Conservation (phyloP, 2,888 invertebrate genomes). For the Drosophila neonasuta region DNA sequence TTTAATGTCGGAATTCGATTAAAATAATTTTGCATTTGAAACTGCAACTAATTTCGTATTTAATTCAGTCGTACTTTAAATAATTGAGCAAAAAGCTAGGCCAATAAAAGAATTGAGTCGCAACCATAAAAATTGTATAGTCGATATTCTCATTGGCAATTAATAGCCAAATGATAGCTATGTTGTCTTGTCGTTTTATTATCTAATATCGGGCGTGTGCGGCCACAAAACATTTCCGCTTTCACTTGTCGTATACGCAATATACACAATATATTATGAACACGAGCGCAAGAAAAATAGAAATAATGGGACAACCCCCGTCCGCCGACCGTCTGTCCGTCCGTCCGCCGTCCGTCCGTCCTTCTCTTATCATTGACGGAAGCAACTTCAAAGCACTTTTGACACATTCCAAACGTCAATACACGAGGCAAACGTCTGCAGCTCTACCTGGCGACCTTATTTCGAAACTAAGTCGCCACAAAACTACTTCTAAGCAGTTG, state of each 20-base stretch:
- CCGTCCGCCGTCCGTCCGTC: no score
- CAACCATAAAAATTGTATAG: conserved; percentile 1
- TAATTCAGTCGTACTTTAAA: conserved; percentile 5
- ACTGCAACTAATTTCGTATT: conserved; percentile 18
- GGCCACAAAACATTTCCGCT: conserved; percentile 45
- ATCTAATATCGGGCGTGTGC: conserved; percentile 30
- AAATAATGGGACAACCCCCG: conserved; percentile 13
- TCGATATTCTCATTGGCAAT: conserved; percentile 3
- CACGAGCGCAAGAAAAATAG: conserved; percentile 9
- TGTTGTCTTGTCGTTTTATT: conserved; percentile 15
- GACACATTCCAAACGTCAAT: conserved; percentile 38
- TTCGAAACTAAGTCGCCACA: not conserved
- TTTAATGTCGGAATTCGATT: conserved; percentile 31
- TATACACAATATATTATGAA: conserved; percentile 5
- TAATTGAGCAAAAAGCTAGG: conserved; percentile 18
- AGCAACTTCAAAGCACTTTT: conserved; percentile 34
- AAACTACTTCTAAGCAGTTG: not conserved
- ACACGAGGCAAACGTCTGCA: not conserved
- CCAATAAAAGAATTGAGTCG: conserved; percentile 6
- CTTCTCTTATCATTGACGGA: conserved; percentile 41
- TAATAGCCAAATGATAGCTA: conserved; percentile 13
- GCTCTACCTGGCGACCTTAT: conserved; percentile 9
- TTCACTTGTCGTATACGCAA: conserved; percentile 44
- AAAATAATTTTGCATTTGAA: conserved; percentile 24
- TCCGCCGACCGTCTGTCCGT: not conserved